Base-by-base conservation (phyloP, 2,888 invertebrate genomes). In the Corbicula japonica region DNA sequence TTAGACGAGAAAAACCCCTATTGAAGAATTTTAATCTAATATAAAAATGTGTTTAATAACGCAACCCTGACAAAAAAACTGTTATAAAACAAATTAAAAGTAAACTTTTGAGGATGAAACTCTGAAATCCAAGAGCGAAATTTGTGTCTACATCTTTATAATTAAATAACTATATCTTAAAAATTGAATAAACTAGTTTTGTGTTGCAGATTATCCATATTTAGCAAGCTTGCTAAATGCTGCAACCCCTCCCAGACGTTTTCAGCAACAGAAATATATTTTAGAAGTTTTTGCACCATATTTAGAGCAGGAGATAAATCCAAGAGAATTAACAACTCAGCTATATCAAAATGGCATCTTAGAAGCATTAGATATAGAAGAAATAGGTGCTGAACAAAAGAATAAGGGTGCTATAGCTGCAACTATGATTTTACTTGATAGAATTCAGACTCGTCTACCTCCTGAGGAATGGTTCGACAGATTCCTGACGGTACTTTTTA, bases 201-300 rank as follows among this genome's bases (percentile, higher is more conserved):
- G 30, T 32, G 4, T 56, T 32, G 2, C 56, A 56, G 56, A 56
- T 30, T 56, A 56, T 32, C 30, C 34, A n/a, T 32, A 34, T 18
- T n/a, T 56, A 4, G 30, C 18, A 5, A 6, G n/a, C n/a, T 32
- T 56, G 4, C 21, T 56, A 6, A 56, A 56, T 10, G 41, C 10
- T 41, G 32, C 56, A n/a, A 10, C 30, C 15, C 8, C 28, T 18
- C 10, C 6, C 28, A 56, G 30, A 30, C 10, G n/a, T 30, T 56
- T 32, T n/a, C 28, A n/a, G n/a, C 15, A 56, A 4, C 34, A 56
- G n/a, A 56, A 32, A 56, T 8, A n/a, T 21, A 32, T 56, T 34
- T 6, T 56, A 34, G 56, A 56, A 56, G 10, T 56, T 12, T 56
- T 56, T 32, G 56, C 56, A 3, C 56, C 56, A 12, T 18, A 21